Percentiles rank a stretch among this genome's conserved stretches.
Conservation (phyloP, 2,113 vertebrate genomes). For the Pterocles burchelli region DNA sequence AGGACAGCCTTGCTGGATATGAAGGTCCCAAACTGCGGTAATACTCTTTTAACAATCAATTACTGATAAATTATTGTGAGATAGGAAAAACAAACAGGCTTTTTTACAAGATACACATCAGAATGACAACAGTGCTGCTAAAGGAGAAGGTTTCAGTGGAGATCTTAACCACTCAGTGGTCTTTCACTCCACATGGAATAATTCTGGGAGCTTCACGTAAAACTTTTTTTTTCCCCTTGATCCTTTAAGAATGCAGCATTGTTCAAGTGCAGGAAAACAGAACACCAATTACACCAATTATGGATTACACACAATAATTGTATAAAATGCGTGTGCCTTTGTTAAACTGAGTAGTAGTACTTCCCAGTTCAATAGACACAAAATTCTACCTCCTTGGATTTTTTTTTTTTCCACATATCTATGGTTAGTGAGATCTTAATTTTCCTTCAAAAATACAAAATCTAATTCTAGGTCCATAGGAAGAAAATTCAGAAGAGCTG, state of each 20-base stretch:
- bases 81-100: not conserved
- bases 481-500: not conserved
- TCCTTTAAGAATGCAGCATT: not conserved
- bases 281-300: not conserved
- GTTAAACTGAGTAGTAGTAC: not conserved
- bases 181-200: not conserved
- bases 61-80: not conserved
- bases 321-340: not conserved
- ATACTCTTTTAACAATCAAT: constrained; percentile 60
- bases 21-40: constrained; percentile 90
- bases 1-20: constrained; percentile 83
- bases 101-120: not conserved
- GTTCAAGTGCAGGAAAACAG: not conserved
- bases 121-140: not conserved
- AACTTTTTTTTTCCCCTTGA: not conserved
- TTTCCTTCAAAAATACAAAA: not conserved
- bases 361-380: not conserved
- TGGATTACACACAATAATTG: not conserved
- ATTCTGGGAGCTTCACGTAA: not conserved
- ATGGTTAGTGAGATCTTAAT: not conserved
- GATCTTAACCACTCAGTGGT: not conserved
- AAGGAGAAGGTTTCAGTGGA: not conserved
- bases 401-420: not conserved
- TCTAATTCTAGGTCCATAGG: not conserved
- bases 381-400: not conserved